Percentiles rank a stretch among this genome's conserved stretches.
Evolutionary conservation across 2,888 invertebrate species (phyloP).

Genomic region (Polia nebulosa): DNA sequence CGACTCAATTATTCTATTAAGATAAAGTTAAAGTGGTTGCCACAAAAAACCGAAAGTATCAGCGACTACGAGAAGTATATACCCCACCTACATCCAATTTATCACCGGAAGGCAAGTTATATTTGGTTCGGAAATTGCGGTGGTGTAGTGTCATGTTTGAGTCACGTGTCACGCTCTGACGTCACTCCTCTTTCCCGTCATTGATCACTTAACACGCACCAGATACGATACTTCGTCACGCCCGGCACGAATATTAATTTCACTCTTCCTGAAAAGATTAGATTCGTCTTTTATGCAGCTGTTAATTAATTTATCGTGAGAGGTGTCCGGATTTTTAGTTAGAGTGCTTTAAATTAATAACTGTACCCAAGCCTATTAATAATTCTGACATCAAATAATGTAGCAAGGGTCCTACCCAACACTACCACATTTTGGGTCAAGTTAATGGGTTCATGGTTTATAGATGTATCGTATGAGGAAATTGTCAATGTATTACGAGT

Average conservation of each 20-base stretch:
- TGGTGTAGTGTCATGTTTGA: slow-evolving; percentile 62
- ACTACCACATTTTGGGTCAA: not conserved
- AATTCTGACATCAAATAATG: not conserved
- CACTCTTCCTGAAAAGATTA: slow-evolving; percentile 60
- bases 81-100: slow-evolving; percentile 59
- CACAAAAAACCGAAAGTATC: slow-evolving; percentile 22
- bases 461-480: not conserved
- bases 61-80: slow-evolving; percentile 27
- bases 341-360: slow-evolving; percentile 37
- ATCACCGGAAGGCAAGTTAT: slow-evolving; percentile 66
- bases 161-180: slow-evolving; percentile 63
- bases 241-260: slow-evolving; percentile 62
- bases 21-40: not conserved
- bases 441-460: not conserved
- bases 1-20: too few species aligned
- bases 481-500: not conserved
- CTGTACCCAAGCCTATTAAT: slow-evolving; percentile 11
- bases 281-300: slow-evolving; percentile 60
- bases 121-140: slow-evolving; percentile 69
- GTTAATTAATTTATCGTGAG: slow-evolving; percentile 57
- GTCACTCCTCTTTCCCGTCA: slow-evolving; percentile 61
- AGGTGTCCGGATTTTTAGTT: slow-evolving; percentile 30
- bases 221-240: slow-evolving; percentile 66
- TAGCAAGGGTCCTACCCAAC: not conserved
- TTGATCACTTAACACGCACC: slow-evolving; percentile 67